Evolutionary conservation across 2,888 invertebrate genomes (phyloP).

Genomic region (Malthinus seriepunctatus): DNA sequence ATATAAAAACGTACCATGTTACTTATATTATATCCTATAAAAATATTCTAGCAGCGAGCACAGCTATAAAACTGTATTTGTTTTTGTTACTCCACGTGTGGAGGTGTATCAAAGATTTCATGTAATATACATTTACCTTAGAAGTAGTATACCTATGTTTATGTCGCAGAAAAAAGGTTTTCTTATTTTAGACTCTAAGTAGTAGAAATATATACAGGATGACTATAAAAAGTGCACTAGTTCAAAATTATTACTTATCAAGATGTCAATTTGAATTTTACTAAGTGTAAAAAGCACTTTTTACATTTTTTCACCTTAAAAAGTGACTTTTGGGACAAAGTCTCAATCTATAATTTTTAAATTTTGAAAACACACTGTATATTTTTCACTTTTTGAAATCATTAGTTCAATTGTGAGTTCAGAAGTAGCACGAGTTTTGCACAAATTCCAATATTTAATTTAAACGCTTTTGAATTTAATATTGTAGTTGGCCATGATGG

Average conservation of each 20-base stretch:
- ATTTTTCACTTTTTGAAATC: too few relatives aligned
- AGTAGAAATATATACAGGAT: conserved; percentile 18
- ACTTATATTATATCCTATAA: conserved; percentile 20
- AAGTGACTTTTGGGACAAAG: too few relatives aligned
- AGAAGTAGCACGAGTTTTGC: too few relatives aligned
- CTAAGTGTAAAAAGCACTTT: too few relatives aligned
- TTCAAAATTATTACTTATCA: conserved; percentile 18
- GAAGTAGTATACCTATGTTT: conserved; percentile 22
- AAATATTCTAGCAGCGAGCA: conserved; percentile 29
- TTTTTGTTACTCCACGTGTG: conserved; percentile 33
- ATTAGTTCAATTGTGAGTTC: too few relatives aligned
- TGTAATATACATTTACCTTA: conserved; percentile 32
- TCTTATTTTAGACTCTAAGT: conserved; percentile 21
- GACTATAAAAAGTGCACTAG: conserved; percentile 14
- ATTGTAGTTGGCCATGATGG: too few relatives aligned
- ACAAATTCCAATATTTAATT: too few relatives aligned
- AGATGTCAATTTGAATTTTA: conserved; percentile 3
- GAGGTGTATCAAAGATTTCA: conserved; percentile 33
- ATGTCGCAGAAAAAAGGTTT: conserved; percentile 29
- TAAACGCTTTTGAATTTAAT: too few relatives aligned
- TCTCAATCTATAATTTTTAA: too few relatives aligned
- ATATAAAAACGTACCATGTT: conserved; percentile 11
- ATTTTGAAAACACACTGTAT: too few relatives aligned
- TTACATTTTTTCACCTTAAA: too few relatives aligned
- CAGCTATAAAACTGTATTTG: conserved; percentile 32